Percentiles rank a stretch among this genome's conserved stretches.
Evolutionary conservation across 1,140 invertebrate genomes (phyloP).

Genomic region (Caenorhabditis latens): DNA sequence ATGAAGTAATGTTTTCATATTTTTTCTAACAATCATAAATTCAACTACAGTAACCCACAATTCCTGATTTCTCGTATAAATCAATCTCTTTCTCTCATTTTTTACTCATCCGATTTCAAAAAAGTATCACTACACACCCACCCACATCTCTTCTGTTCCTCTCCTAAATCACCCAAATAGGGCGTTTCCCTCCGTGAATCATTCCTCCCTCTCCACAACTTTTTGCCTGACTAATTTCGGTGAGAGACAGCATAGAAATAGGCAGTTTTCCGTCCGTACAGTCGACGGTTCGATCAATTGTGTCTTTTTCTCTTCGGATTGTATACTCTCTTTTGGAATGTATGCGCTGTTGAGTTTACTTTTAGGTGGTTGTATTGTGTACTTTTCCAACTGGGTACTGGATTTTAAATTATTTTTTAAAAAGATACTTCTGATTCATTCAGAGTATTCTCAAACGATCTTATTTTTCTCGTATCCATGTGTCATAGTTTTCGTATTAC

Average conservation of each 20-base stretch:
- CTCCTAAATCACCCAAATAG: not conserved
- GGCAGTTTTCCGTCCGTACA: slow-evolving; percentile 43
- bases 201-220: not conserved
- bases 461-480: no score
- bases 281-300: slow-evolving; percentile 50
- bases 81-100: no score
- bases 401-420: not conserved
- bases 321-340: not conserved
- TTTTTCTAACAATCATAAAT: no score
- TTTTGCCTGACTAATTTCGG: slow-evolving; percentile 51
- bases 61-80: no score
- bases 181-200: slow-evolving; percentile 34
- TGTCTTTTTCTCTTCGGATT: not conserved
- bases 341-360: slow-evolving; percentile 14
- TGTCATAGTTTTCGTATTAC: not conserved
- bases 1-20: no score
- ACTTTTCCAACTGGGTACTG: not conserved
- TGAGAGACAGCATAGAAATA: slow-evolving; percentile 2
- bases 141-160: not conserved
- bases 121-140: not conserved
- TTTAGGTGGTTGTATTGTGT: slow-evolving; percentile 6
- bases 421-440: not conserved
- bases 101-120: not conserved
- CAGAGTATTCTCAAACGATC: no score
- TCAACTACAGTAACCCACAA: no score